phyloP scores from a whole-genome alignment of 2,113 vertebrate genomes.

The Amblyopsis rosae region DNA sequence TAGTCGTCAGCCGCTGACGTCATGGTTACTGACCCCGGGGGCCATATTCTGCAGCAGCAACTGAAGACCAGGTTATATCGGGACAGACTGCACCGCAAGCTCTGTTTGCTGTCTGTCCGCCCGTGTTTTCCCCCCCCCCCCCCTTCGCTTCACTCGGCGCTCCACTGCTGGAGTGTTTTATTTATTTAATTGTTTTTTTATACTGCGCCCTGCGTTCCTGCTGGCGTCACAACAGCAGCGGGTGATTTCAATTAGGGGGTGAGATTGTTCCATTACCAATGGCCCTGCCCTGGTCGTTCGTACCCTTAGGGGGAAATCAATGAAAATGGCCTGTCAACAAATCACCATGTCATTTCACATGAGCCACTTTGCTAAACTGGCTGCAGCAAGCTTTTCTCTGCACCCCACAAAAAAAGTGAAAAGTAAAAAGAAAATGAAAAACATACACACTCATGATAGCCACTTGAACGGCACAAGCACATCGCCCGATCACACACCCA shows the following conservation, averaged over 20 bases:
- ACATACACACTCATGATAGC: background rate
- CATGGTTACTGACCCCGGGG: background rate
- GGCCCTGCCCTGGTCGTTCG: background rate
- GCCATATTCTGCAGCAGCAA: background rate
- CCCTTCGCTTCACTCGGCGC: background rate
- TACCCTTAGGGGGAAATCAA: slow-evolving; percentile 44
- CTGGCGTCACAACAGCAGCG: background rate
- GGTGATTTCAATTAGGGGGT: background rate
- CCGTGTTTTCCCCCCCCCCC: too few relatives aligned
- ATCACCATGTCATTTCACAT: slow-evolving; percentile 46
- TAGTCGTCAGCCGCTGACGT: background rate
- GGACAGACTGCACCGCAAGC: background rate
- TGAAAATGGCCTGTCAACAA: slow-evolving; percentile 54
- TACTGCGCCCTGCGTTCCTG: background rate
- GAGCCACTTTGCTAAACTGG: slow-evolving; percentile 46
- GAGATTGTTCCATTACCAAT: slow-evolving; percentile 11
- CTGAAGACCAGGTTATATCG: background rate
- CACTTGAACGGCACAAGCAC: background rate
- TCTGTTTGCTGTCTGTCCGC: too few relatives aligned
- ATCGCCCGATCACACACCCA: slow-evolving; percentile 6
- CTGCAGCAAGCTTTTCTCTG: slow-evolving; percentile 35
- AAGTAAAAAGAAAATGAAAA: slow-evolving; percentile 8
- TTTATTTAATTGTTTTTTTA: background rate
- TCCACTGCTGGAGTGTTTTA: too few relatives aligned
- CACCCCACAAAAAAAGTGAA: background rate